These are phyloP conservation scores for Tetragnatha montana DNA, from an alignment of 2,888 invertebrate genomes.

Conservation along the genomic window DNA sequence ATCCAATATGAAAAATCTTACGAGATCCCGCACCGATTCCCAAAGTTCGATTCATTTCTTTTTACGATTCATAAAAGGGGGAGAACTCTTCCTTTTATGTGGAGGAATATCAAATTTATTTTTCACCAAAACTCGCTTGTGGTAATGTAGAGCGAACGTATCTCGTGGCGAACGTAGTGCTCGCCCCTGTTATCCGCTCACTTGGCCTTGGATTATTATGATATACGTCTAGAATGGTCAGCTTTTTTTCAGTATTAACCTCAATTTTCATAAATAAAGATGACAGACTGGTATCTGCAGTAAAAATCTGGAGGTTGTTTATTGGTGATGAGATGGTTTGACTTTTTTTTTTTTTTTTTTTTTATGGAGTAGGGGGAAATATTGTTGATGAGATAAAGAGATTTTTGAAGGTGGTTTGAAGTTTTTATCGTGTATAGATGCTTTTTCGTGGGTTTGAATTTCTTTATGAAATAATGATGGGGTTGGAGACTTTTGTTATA, in stretches of 20 bases:
- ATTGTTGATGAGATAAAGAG: neutral
- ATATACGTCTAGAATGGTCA: neutral
- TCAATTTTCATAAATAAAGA: neutral
- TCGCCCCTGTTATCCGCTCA: neutral
- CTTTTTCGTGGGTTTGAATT: no score
- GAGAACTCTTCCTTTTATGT: constrained; percentile 1
- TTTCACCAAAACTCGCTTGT: constrained; percentile 1
- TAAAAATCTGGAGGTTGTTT: neutral
- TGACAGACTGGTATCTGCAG: neutral
- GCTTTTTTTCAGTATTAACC: neutral
- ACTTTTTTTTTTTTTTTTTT: neutral
- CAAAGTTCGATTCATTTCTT: neutral
- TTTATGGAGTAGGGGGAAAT: neutral
- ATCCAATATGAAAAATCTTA: neutral
- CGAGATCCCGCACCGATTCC: neutral
- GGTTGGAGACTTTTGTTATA: no score
- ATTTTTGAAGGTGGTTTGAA: no score
- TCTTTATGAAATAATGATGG: no score
- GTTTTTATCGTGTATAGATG: no score
- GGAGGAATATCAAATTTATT: neutral
- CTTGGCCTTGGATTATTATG: neutral
- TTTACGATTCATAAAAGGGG: constrained; percentile 24
- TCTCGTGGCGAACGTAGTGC: neutral
- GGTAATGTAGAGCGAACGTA: neutral
- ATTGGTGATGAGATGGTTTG: neutral